Evolutionary conservation across 2,797 vertebrate genomes (phyloP), one percentile per base, ranked within the genome.

Genomic region (Ciconia nigra): DNA sequence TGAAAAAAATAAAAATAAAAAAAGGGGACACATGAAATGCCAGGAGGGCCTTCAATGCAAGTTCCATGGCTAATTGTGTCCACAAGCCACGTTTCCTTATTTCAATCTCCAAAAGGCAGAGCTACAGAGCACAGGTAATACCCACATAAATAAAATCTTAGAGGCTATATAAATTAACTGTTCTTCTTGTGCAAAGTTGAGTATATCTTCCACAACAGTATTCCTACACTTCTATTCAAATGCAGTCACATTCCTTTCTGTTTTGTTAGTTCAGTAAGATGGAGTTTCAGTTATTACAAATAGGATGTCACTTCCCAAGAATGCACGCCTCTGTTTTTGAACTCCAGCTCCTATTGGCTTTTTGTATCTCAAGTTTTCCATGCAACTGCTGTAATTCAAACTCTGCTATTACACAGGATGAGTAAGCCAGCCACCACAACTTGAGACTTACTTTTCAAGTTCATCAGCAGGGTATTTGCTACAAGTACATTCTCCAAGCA

Each of bases 201-300:
- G 11, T 25, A 5, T 39, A 8, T 69, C n/a, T 74, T 35, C 55
- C 51, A 76, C 41, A 49, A 65, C 28, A 88, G 33, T 90, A 82
- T 59, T 51, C 29, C 49, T 71, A 63, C 71, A 70, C 42, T 22
- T 90, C 71, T 66, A 67, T 73, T 92, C 83, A 81, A 42, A 72
- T 7, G 17, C 41, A 52, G 41, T 41, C 96, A 97, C 98, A 98
- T 98, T 98, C 98, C 98, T 97, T 82, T 91, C 90, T 87, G 67
- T 55, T 80, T 84, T 80, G 47, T 94, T 91, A 87, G 90, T 58
- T 87, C 63, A 84, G 78, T 79, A 88, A 61, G 94, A 81, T 25
- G 74, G 69, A 98, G 98, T 95, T 98, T 96, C 97, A 97, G 97
- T 98, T 96, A 93, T 87, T 78, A 63, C 82, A 81, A 81, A 66